Evolutionary conservation across 2,888 invertebrate genomes (phyloP), one percentile per base, ranked within the genome.

Genomic region (Caenorhabditis wallacei): DNA sequence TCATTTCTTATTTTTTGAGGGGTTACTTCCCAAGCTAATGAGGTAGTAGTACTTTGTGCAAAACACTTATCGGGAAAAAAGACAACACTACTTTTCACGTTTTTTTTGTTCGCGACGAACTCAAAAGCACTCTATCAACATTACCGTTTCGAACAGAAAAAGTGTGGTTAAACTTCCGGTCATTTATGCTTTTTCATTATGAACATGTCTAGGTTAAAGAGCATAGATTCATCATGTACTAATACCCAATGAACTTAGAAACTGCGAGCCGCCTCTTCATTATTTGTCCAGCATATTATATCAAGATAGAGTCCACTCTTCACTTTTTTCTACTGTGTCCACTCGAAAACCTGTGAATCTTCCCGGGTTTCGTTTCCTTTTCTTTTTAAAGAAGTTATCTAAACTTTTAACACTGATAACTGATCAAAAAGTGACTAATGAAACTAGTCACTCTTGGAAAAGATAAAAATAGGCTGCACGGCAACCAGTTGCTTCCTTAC

Each of bases 101-200:
- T 75, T 66, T 75, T 66, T 54, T 46, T 35, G 1, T 37, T 24
- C 53, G 40, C 63, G 26, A 66, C 30, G 8, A 3, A 35, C 53
- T 48, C 61, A 74, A 56, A 74, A 56, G 56, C 56, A 43, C 26
- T 64, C 46, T 43, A 26, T 54, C 64, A 74, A 74, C 63, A 74
- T 46, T 70, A 70, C 70, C 43, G 57, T 70, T 48, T 48, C 20
- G 26, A 48, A 37, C 59, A 71, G 3, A 22, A 61, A 48, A 63
- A 72, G 20, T 74, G 43, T 64, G 66, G 57, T 66, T 57, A 66
- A 63, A 74, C 72, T 74, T 74, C 72, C 72, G 72, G 72, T 74
- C 72, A 56, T 35, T 66, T 53, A n/a, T 35, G 11, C 35, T 4
- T 13, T 54, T 30, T 16, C 13, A 16, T n/a, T 54, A 1, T 26